These are phyloP conservation scores for Lasiurus borealis DNA, from an alignment of 2,113 vertebrate genomes.

Conservation along the genomic window DNA sequence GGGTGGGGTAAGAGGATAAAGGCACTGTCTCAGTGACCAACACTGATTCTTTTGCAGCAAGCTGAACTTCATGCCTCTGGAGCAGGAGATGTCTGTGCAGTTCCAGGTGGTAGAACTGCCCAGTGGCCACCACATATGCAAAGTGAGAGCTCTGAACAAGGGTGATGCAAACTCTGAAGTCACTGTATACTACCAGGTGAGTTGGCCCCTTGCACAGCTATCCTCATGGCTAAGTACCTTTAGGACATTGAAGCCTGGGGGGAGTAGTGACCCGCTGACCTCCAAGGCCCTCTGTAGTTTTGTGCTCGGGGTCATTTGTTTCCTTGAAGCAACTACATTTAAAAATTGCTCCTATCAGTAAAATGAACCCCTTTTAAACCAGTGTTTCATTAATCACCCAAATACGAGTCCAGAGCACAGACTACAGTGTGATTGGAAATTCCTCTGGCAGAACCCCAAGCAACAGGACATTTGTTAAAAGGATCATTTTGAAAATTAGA, in stretches of 20 bases:
- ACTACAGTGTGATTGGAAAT: neutral
- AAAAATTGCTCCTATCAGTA: neutral
- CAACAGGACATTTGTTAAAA: constrained; percentile 5
- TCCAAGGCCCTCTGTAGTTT: neutral
- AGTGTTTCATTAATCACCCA: neutral
- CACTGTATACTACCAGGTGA: constrained; percentile 97
- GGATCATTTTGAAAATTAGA: constrained; percentile 9
- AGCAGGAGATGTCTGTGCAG: constrained; percentile 92
- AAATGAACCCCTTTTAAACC: constrained; percentile 20
- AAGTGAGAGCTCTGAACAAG: constrained; percentile 96
- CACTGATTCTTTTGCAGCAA: constrained; percentile 86
- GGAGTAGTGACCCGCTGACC: neutral
- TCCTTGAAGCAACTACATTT: constrained; percentile 17
- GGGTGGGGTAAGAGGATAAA: neutral
- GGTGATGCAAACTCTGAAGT: constrained; percentile 97
- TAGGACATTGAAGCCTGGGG: neutral
- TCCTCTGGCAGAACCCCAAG: neutral
- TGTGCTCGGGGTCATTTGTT: constrained; percentile 19
- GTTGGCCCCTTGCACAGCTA: neutral
- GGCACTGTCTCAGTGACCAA: neutral
- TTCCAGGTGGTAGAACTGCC: constrained; percentile 96
- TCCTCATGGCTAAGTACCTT: neutral
- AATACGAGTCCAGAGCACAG: neutral
- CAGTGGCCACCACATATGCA: constrained; percentile 91
- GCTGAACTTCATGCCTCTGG: constrained; percentile 90